Evolutionary conservation across 2,113 vertebrate species (phyloP).

Genomic region (Tonatia bakeri): DNA sequence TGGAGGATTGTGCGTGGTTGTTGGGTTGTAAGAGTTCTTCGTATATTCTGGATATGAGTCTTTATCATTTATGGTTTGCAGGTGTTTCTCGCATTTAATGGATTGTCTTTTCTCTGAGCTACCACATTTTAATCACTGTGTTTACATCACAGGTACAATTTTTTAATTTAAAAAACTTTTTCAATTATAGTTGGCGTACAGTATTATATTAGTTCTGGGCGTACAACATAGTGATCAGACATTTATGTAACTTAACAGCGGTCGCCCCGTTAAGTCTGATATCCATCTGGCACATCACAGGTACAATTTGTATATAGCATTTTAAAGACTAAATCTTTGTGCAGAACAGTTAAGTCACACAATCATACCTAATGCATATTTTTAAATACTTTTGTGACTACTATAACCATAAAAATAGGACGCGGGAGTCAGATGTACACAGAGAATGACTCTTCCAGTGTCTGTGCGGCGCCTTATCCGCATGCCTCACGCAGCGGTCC

Average conservation of each 20-base stretch:
- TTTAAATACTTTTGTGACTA: neutral
- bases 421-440: rapidly evolving
- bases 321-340: neutral
- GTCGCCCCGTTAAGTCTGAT: neutral
- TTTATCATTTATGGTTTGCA: neutral
- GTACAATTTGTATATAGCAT: neutral
- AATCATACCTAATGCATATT: neutral
- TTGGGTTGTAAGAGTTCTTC: neutral
- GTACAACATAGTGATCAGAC: neutral
- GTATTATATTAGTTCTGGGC: neutral
- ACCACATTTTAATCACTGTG: neutral
- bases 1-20: neutral
- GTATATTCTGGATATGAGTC: neutral
- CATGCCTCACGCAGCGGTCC: no score
- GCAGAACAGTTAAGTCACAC: neutral
- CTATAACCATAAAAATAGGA: neutral
- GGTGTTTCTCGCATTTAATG: neutral
- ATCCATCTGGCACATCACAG: neutral
- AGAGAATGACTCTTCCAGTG: neutral
- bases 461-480: neutral
- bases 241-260: neutral
- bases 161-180: neutral
- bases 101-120: neutral
- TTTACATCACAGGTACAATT: neutral
- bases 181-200: neutral